Evolutionary conservation across 2,888 invertebrate species (phyloP), one percentile per base, ranked within the genome.

Genomic region (Heteromyza rotundicornis): DNA sequence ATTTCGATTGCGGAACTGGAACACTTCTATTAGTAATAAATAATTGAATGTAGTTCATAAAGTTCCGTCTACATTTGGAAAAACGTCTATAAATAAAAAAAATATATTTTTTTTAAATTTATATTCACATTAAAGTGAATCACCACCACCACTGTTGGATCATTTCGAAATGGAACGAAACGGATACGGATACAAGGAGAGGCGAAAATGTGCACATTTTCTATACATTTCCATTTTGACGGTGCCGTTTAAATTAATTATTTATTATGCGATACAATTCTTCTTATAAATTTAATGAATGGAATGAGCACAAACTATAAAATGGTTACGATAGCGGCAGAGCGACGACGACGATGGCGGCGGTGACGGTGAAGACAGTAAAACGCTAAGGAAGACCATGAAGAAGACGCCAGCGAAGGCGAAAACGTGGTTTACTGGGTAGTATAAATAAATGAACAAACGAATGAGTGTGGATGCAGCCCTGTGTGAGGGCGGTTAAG

Each of bases 251-350:
- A 75, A 79, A 79, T 79, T 75, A 78, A 79, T 78, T 79, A 79
- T 80, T 79, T 77, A 76, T 77, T 75, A 72, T 70, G 72, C 70
- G 70, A 68, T 70, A 74, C 76, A 71, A 71, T 75, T 76, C 75
- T 77, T 77, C 75, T 77, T 80, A 70, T 72, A 74, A 77, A 77
- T 78, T 78, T 77, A 80, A 80, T 80, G 79, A 80, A 78, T 73
- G 76, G 75, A 76, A 73, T 71, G 73, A 71, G 77, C 67, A 68
- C 73, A 72, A 73, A 75, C 72, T 72, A 70, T 73, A 72, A 71
- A 70, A 69, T 67, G 55, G 52, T 59, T 57, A 60, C 58, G 57
- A 40, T 40, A 35, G 44, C 36, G 53, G 51, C 27, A 32, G 32
- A 2, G 44, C 27, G 55, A 51, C 54, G 55, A 20, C 19, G 50